A percentile compares a stretch with the other conserved stretches of the same genome.
Conservation (phyloP, 2,797 vertebrate species). For the Lutjanus campechanus region DNA sequence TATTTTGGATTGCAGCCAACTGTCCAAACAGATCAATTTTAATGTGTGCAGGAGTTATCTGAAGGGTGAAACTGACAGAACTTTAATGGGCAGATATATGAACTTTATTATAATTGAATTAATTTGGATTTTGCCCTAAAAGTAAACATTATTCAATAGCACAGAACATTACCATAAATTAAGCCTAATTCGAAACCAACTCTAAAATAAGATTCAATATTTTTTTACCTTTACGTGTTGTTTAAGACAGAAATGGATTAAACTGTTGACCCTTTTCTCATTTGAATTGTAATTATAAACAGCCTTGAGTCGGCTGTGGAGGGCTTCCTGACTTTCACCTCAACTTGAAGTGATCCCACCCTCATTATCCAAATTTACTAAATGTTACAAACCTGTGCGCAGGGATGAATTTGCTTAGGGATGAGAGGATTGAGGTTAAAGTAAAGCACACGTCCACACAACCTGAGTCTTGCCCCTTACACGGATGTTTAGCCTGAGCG, state of each 20-base stretch:
- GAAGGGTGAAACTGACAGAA: slow-evolving; percentile 55
- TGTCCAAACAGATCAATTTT: slow-evolving; percentile 60
- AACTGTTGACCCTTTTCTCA: slow-evolving; percentile 52
- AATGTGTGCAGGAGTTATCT: slow-evolving; percentile 56
- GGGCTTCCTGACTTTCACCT: slow-evolving; percentile 61
- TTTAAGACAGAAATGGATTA: slow-evolving; percentile 33
- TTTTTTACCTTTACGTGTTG: slow-evolving; percentile 57
- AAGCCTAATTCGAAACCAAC: slow-evolving; percentile 26
- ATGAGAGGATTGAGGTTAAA: slow-evolving; percentile 17
- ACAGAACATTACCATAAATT: slow-evolving; percentile 67
- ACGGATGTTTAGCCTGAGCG: slow-evolving; percentile 28
- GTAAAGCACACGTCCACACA: slow-evolving; percentile 3
- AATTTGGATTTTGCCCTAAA: slow-evolving; percentile 57
- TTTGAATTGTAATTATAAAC: slow-evolving; percentile 68
- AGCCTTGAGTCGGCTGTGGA: slow-evolving; percentile 45
- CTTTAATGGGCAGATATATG: slow-evolving; percentile 52
- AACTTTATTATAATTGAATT: slow-evolving; percentile 59
- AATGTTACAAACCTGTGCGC: slow-evolving; percentile 24
- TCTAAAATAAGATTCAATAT: slow-evolving; percentile 33
- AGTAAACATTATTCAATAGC: slow-evolving; percentile 68
- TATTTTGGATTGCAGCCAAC: slow-evolving; percentile 49
- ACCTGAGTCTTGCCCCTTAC: slow-evolving; percentile 25
- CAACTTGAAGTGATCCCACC: slow-evolving; percentile 13
- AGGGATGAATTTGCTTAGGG: background rate
- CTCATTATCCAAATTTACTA: slow-evolving; percentile 56